Evolutionary conservation across 2,113 vertebrate genomes (phyloP).

Genomic region (Arizona elegans): DNA sequence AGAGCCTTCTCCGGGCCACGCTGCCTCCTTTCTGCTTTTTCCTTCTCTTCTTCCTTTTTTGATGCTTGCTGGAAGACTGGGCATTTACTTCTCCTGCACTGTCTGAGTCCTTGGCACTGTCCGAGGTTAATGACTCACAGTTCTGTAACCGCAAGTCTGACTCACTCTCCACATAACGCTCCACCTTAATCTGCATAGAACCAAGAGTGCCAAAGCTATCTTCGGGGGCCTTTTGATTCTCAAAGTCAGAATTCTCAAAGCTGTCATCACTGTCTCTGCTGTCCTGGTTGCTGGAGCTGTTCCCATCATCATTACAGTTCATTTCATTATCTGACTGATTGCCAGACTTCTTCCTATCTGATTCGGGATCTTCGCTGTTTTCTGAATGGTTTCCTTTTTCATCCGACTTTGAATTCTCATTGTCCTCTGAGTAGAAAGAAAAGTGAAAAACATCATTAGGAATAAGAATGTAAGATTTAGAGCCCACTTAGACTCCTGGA

Average conservation of each 20-base stretch:
- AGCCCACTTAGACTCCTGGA: conserved; percentile 19
- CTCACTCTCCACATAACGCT: conserved; percentile 91
- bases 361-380: conserved; percentile 87
- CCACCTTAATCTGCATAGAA: conserved; percentile 96
- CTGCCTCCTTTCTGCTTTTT: conserved; percentile 93
- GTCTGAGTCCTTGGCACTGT: conserved; percentile 83
- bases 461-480: conserved; percentile 20
- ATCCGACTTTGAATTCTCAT: conserved; percentile 90
- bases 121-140: conserved; percentile 82
- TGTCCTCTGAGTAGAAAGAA: conserved; percentile 78
- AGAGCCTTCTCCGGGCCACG: conserved; percentile 82
- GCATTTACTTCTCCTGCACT: conserved; percentile 72
- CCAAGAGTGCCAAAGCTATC: conserved; percentile 79
- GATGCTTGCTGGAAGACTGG: conserved; percentile 80
- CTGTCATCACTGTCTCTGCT: conserved; percentile 97
- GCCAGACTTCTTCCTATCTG: conserved; percentile 84
- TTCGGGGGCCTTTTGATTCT: conserved; percentile 80
- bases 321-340: conserved; percentile 86
- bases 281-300: conserved; percentile 94
- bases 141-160: conserved; percentile 78
- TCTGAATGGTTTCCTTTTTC: conserved; percentile 91
- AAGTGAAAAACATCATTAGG: conserved; percentile 51
- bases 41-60: conserved; percentile 90
- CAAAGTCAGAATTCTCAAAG: conserved; percentile 89
- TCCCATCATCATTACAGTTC: conserved; percentile 90